Evolutionary conservation across 2,888 invertebrate species (phyloP), one percentile per base, ranked within the genome.

Genomic region (Spicauda simplicius): DNA sequence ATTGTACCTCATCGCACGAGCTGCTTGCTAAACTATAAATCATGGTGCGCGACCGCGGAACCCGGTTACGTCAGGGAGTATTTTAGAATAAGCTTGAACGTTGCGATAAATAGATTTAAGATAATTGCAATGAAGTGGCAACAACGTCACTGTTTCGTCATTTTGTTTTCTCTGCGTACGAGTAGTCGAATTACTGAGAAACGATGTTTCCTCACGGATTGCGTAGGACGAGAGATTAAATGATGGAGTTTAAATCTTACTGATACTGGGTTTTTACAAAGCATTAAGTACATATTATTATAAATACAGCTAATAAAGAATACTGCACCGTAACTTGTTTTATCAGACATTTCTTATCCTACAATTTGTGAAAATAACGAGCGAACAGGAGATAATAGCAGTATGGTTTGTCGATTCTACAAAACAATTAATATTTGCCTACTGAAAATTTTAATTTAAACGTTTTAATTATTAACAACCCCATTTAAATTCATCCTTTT

Each of bases 11-110:
- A 16, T 5, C 20, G 14, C 41, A 41, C 25, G 30, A 55, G 30
- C 18, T 41, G 57, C 18, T 57, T 57, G 57, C 19, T 33, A 57
- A 41, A 41, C 57, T 41, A 12, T 41, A 57, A 57, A 57, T 41
- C 57, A 19, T n/a, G 30, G 14, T 33, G 5, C 10, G 10, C 55
- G 30, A 50, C 48, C 16, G 48, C n/a, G 50, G 55, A 55, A 55
- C 55, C 55, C 55, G 55, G 55, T 55, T 30, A 55, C 55, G 55
- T 55, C 55, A 55, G 55, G 55, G 55, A 30, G 30, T 55, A 55
- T 55, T 55, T 55, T 25, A 16, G 55, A 25, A 14, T 50, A n/a
- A 50, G 50, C 50, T 48, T 16, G 50, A 45, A 45, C n/a, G 45
- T n/a, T n/a, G 45, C 45, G 45, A 45, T 45, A 45, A 45, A 45